Percentiles rank a stretch among this genome's conserved stretches.
These are phyloP conservation scores for Dicyrtoma fusca DNA, from an alignment of 2,888 invertebrate genomes.

Conservation along the genomic window DNA sequence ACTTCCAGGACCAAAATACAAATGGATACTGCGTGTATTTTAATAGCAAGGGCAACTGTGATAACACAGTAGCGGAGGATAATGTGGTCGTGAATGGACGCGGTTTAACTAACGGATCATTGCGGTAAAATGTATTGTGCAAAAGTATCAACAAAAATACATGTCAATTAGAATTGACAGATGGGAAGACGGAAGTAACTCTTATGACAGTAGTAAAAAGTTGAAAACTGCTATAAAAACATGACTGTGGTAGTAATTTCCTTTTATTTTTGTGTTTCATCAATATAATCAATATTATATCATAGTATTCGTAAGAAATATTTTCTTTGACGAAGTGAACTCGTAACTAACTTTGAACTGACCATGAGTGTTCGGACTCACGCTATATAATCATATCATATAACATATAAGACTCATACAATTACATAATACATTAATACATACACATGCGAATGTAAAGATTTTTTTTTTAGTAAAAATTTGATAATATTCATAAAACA, in stretches of 20 bases:
- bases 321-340: background rate
- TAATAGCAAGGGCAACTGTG: background rate
- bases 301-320: conserved; percentile 17
- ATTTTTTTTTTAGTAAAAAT: background rate
- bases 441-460: conserved; percentile 6
- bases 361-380: conserved; percentile 18
- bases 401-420: no score
- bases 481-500: conserved; percentile 5
- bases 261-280: conserved; percentile 16
- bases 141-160: no score
- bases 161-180: no score
- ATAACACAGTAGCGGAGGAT: background rate
- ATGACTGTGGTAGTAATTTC: conserved; percentile 1
- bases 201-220: no score
- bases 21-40: background rate
- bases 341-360: conserved; percentile 30
- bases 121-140: no score
- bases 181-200: no score
- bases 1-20: background rate
- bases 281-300: conserved; percentile 20
- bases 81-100: background rate
- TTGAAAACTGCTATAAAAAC: no score
- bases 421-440: background rate
- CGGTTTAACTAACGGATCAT: background rate
- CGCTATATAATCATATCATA: no score